Evolutionary conservation across 2,888 invertebrate genomes (phyloP).

Genomic region (Cryptocephalus primarius): DNA sequence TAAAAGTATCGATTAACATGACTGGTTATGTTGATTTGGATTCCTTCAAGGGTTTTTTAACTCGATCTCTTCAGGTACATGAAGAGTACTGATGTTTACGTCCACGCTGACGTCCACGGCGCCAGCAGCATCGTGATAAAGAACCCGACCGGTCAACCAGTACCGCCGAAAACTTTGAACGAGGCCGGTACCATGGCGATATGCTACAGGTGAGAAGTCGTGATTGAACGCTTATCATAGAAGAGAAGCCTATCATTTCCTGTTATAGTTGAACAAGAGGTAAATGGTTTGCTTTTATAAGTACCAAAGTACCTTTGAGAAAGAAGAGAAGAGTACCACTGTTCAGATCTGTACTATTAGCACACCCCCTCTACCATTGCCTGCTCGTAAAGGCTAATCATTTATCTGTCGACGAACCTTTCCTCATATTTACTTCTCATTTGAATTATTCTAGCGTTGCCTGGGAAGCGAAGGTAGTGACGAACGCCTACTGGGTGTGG

Average conservation of each 20-base stretch:
- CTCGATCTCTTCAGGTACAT: constrained; percentile 44
- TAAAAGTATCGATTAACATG: constrained; percentile 5
- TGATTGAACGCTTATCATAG: too few relatives aligned
- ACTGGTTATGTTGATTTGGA: background rate
- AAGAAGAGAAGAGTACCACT: too few relatives aligned
- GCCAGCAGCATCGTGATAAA: constrained; percentile 88
- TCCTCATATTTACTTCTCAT: background rate
- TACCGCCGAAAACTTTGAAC: constrained; percentile 90
- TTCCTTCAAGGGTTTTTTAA: too few relatives aligned
- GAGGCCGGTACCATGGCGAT: constrained; percentile 97
- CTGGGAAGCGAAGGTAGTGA: constrained; percentile 96
- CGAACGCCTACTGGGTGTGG: constrained; percentile 95
- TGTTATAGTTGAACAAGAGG: too few relatives aligned
- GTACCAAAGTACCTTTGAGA: too few relatives aligned
- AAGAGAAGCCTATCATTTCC: too few relatives aligned
- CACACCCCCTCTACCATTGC: too few relatives aligned
- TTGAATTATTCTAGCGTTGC: constrained; percentile 62
- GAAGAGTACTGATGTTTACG: constrained; percentile 79
- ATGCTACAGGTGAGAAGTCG: constrained; percentile 57
- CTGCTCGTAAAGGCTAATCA: too few relatives aligned
- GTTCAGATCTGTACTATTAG: too few relatives aligned
- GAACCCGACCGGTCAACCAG: constrained; percentile 57
- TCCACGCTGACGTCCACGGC: constrained; percentile 92
- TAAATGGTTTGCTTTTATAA: too few relatives aligned
- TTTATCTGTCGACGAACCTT: too few relatives aligned